phyloP scores from a whole-genome alignment of 2,113 vertebrate species.

The Sigmodon hispidus region DNA sequence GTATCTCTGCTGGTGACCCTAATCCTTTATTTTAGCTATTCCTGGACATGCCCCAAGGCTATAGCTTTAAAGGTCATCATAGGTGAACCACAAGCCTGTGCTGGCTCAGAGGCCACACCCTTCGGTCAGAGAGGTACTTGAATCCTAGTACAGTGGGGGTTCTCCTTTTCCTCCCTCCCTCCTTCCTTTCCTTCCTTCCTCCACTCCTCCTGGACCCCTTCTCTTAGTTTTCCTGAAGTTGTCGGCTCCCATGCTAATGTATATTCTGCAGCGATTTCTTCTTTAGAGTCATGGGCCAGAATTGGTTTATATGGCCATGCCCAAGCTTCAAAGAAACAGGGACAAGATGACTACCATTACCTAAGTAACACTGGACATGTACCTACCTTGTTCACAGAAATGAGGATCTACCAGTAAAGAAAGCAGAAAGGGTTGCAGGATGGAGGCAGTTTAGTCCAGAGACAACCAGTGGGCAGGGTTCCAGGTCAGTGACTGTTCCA shows the following conservation, averaged over 20 bases:
- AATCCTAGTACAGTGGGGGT: too few relatives aligned
- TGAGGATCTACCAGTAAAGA: background rate
- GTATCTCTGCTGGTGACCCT: too few relatives aligned
- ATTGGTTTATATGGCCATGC: background rate
- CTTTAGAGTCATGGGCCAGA: background rate
- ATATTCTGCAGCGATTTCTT: background rate
- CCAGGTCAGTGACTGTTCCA: background rate
- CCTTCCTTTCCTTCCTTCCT: background rate
- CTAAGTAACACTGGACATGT: background rate
- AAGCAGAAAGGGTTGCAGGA: background rate
- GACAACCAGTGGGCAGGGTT: background rate
- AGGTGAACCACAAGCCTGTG: too few relatives aligned
- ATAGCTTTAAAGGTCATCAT: too few relatives aligned
- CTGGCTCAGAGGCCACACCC: too few relatives aligned
- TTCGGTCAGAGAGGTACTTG: too few relatives aligned
- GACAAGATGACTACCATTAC: background rate
- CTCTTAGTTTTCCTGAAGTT: background rate
- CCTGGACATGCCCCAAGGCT: too few relatives aligned
- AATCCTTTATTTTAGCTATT: too few relatives aligned
- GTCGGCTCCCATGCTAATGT: background rate
- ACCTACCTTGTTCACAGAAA: background rate
- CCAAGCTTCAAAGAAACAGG: background rate
- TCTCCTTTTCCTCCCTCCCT: background rate
- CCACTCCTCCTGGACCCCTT: too few relatives aligned
- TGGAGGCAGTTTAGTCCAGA: background rate